A percentile compares a stretch with the other conserved stretches of the same genome.
Conservation (phyloP, 2,113 vertebrate species). For the Hemichromis elongatus region DNA sequence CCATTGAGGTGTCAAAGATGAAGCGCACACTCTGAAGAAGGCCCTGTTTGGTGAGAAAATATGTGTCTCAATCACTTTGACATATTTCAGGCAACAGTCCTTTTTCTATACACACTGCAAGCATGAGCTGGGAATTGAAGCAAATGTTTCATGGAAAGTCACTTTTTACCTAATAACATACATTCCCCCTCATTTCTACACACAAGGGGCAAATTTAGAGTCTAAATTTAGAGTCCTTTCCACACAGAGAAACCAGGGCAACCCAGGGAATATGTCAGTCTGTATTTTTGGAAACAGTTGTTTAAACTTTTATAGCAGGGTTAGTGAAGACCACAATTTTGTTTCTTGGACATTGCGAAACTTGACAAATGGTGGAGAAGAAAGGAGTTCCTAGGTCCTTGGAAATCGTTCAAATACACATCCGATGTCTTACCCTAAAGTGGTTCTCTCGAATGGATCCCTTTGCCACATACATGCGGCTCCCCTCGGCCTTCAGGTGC, state of each 20-base stretch:
- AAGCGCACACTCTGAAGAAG: conserved; percentile 88
- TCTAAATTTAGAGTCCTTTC: conserved; percentile 35
- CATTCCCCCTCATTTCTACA: conserved; percentile 1
- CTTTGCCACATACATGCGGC: conserved; percentile 86
- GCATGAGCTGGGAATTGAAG: background rate
- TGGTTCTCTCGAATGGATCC: conserved; percentile 87
- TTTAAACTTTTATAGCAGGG: conserved; percentile 25
- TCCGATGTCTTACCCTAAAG: conserved; percentile 82
- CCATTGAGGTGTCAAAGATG: conserved; percentile 84
- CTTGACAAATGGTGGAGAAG: background rate
- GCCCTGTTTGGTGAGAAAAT: conserved; percentile 74
- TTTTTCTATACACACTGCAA: background rate
- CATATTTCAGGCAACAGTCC: background rate
- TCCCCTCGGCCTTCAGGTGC: conserved; percentile 77
- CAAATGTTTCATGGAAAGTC: background rate
- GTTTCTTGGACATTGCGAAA: background rate
- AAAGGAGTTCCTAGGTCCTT: background rate
- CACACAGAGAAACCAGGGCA: background rate
- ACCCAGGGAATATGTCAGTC: background rate
- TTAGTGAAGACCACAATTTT: conserved; percentile 1
- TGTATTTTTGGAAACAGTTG: conserved; percentile 15
- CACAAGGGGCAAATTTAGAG: conserved; percentile 28
- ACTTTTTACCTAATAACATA: background rate
- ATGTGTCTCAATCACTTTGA: background rate
- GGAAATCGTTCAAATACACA: background rate